Conservation (phyloP, 1,140 invertebrate species). For the Ridgeia piscesae region DNA sequence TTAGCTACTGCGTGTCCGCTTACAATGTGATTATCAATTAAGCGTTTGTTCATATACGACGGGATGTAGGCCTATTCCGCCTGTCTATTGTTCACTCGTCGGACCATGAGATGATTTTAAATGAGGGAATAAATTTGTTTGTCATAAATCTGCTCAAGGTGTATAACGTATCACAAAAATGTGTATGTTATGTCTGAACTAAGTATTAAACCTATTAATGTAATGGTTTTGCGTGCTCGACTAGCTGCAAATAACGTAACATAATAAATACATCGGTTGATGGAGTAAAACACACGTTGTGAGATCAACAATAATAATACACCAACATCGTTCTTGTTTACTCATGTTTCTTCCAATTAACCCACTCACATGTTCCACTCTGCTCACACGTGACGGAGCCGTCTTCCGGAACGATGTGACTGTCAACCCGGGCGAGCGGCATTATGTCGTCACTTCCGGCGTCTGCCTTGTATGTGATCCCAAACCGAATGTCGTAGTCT, state of each 20-base stretch:
- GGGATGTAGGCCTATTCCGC: background rate
- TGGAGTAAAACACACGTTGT: too few species aligned
- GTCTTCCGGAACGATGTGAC: slow-evolving; percentile 76
- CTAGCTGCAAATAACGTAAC: too few species aligned
- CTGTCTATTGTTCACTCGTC: background rate
- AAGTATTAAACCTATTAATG: too few species aligned
- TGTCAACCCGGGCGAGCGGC: slow-evolving; percentile 70
- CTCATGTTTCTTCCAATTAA: background rate
- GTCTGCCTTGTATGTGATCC: slow-evolving; percentile 62
- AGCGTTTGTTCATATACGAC: background rate
- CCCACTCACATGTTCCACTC: slow-evolving; percentile 76
- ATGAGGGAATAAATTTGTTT: background rate
- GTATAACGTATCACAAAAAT: background rate
- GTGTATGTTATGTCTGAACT: background rate
- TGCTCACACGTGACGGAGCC: slow-evolving; percentile 75
- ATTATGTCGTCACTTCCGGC: slow-evolving; percentile 62
- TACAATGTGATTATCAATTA: background rate
- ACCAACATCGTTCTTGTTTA: background rate
- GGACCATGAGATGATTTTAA: background rate
- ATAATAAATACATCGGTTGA: too few species aligned
- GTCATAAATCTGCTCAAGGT: background rate
- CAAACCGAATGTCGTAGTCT: slow-evolving; percentile 85
- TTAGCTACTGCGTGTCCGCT: background rate
- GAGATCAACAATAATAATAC: too few species aligned
- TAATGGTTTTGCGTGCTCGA: too few species aligned